phyloP scores from a whole-genome alignment of 2,797 vertebrate genomes.

The Enteromius viviparus region DNA sequence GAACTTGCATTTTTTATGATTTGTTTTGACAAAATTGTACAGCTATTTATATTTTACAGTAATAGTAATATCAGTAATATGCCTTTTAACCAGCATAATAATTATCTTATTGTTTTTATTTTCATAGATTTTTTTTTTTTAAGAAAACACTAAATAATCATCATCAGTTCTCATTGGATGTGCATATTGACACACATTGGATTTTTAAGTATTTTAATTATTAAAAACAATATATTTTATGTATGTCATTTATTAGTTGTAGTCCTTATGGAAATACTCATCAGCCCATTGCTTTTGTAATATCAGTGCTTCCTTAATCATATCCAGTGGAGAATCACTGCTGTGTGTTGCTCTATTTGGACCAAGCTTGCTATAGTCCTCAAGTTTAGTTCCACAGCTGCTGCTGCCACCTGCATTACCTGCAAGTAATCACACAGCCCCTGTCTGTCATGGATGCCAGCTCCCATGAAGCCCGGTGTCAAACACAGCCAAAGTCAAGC shows the following conservation, averaged over 20 bases:
- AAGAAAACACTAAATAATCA: not conserved
- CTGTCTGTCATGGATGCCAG: constrained; percentile 56
- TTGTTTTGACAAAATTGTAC: not conserved
- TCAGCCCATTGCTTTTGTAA: not conserved
- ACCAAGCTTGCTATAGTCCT: constrained; percentile 1
- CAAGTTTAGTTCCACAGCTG: constrained; percentile 48
- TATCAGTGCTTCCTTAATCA: not conserved
- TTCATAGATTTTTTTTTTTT: not conserved
- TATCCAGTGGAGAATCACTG: not conserved
- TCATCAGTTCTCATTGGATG: not conserved
- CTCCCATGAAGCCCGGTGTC: constrained; percentile 52
- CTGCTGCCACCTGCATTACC: constrained; percentile 52
- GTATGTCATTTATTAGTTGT: not conserved
- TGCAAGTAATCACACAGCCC: constrained; percentile 41
- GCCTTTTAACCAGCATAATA: not conserved
- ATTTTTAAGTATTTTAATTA: not conserved
- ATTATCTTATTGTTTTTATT: not conserved
- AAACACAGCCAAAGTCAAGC: constrained; percentile 46
- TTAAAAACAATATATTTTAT: not conserved
- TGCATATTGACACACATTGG: not conserved
- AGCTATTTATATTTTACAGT: not conserved
- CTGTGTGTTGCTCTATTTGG: constrained; percentile 6
- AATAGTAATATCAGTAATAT: not conserved
- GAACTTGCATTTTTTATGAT: not conserved
- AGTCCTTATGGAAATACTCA: not conserved